A percentile compares a stretch with the other conserved stretches of the same genome.
Evolutionary conservation across 2,888 invertebrate species (phyloP).

Genomic region (Aquatica leii): DNA sequence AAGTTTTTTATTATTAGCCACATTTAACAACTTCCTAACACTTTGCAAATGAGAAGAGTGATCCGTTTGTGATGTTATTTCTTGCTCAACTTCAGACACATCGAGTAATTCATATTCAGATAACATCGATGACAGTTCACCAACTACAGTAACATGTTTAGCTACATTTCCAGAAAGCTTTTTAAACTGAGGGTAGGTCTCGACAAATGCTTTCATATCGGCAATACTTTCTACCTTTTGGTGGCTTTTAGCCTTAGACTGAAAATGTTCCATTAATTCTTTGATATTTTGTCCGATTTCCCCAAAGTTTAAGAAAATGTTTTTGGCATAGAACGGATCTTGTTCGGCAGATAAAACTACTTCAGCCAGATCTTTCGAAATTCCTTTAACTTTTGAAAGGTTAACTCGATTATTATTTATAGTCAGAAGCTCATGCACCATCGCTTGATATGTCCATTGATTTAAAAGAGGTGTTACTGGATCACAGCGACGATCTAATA

Average conservation of each 20-base stretch:
- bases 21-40: constrained; percentile 77
- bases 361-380: constrained; percentile 89
- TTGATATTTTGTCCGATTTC: constrained; percentile 98
- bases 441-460: constrained; percentile 99
- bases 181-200: constrained; percentile 98
- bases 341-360: constrained; percentile 94
- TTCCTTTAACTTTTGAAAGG: constrained; percentile 82
- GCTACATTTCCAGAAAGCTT: constrained; percentile 96
- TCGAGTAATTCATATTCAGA: constrained; percentile 80
- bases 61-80: constrained; percentile 87
- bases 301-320: constrained; percentile 96
- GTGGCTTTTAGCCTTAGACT: constrained; percentile 93
- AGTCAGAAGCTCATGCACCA: constrained; percentile 98
- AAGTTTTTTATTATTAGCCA: constrained; percentile 68
- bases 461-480: constrained; percentile 95
- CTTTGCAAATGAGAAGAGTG: constrained; percentile 80
- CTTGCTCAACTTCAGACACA: constrained; percentile 93
- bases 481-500: constrained; percentile 93
- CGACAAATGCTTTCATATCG: constrained; percentile 99
- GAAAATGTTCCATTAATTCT: constrained; percentile 95
- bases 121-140: constrained; percentile 90
- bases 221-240: constrained; percentile 97
- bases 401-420: constrained; percentile 96
- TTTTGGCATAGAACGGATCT: constrained; percentile 95
- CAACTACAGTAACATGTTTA: constrained; percentile 97